Evolutionary conservation across 2,797 vertebrate species (phyloP), one percentile per base, ranked within the genome.

Genomic region (Todus mexicanus): DNA sequence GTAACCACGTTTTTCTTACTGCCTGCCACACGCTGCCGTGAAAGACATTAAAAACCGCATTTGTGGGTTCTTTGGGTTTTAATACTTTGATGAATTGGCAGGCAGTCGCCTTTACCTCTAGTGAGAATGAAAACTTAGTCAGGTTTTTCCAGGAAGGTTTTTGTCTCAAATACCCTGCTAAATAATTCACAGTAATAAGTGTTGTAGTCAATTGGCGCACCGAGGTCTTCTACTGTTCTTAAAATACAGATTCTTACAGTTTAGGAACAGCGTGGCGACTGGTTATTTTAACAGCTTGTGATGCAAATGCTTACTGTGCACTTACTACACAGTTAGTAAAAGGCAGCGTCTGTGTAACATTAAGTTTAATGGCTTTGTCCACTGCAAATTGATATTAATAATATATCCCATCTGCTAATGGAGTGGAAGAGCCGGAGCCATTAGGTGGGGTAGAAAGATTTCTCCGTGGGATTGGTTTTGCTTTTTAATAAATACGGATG

Each of bases 1-100:
- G 72, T 54, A 80, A 95, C 83, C 50, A 42, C 54, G 14, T 87
- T 92, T 85, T 84, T 84, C 94, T 93, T 83, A 59, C 53, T 88
- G 83, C 68, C 68, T 79, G 71, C 51, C 56, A 21, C 47, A n/a
- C 2, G 0, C 35, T 76, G 77, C 65, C 7, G 2, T 74, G 60
- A 38, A 74, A 68, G 84, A 42, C 69, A 77, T 54, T 89, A 57
- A 71, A 90, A 93, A 45, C 65, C 71, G 51, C 80, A 65, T 19
- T 29, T 87, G 78, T 74, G 72, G 87, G 4, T 4, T 60, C 91
- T 78, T 21, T 2, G 18, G 37, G 37, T 90, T 90, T 82, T 91
- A 80, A 75, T 93, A 57, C 48, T 92, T 84, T 9, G 10, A 10
- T 78, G 23, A 91, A 29, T 42, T 89, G 57, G 72, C 86, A 91